phyloP scores from a whole-genome alignment of 2,797 vertebrate genomes.

The Threskiornis aethiopicus region DNA sequence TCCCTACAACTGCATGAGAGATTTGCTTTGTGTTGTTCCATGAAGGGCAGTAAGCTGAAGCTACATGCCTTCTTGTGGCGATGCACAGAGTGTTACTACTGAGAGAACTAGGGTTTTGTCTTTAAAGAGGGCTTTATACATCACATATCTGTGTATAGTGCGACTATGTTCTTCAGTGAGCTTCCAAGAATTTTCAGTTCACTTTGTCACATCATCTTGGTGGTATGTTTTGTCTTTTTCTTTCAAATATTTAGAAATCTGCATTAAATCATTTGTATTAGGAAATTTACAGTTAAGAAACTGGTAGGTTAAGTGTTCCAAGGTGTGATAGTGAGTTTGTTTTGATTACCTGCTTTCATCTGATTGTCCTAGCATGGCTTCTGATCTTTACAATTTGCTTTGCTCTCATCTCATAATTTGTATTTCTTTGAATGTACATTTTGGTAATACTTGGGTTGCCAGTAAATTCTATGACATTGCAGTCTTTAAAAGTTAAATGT shows the following conservation, averaged over 20 bases:
- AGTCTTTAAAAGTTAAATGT: neutral
- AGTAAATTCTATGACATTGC: neutral
- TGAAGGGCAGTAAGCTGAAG: neutral
- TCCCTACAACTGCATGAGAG: no score
- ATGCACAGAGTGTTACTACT: neutral
- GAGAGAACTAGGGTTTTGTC: neutral
- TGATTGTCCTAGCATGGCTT: neutral
- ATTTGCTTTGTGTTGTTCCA: neutral
- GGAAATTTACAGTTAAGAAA: neutral
- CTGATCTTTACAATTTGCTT: neutral
- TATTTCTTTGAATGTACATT: neutral
- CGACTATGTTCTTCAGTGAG: neutral
- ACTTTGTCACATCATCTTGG: neutral
- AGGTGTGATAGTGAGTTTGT: neutral
- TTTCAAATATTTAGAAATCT: neutral
- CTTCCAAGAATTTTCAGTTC: neutral
- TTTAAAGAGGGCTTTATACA: neutral
- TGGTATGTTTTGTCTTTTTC: neutral
- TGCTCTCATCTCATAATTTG: neutral
- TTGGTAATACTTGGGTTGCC: neutral
- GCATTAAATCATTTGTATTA: neutral
- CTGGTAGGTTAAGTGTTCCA: neutral
- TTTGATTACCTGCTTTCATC: neutral
- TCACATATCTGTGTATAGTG: fast-evolving
- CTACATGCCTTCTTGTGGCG: no score